These are phyloP conservation scores for Psix sp. DNA, from an alignment of 1,140 invertebrate species.

Conservation along the genomic window DNA sequence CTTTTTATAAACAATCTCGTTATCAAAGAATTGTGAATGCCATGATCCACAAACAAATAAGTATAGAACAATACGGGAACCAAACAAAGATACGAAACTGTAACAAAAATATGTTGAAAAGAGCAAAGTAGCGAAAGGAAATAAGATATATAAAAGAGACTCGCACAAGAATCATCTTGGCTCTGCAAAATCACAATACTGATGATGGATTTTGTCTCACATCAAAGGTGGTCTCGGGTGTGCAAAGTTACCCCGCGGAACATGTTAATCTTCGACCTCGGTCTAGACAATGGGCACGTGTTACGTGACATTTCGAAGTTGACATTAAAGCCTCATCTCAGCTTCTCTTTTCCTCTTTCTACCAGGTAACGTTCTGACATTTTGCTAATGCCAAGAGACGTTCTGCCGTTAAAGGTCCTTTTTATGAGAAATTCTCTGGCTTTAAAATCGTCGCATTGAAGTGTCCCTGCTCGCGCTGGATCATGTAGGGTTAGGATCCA, in stretches of 20 bases:
- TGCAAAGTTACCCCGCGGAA: slow-evolving; percentile 35
- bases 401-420: slow-evolving; percentile 65
- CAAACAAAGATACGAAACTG: slow-evolving; percentile 22
- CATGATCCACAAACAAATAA: slow-evolving; percentile 6
- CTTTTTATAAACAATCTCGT: too few relatives aligned
- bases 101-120: neutral
- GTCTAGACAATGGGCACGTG: slow-evolving; percentile 68
- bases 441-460: slow-evolving; percentile 60
- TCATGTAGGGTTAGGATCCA: slow-evolving; percentile 46
- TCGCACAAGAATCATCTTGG: neutral
- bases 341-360: too few relatives aligned
- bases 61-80: neutral
- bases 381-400: slow-evolving; percentile 70
- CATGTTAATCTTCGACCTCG: slow-evolving; percentile 52
- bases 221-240: slow-evolving; percentile 27
- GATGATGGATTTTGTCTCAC: slow-evolving; percentile 32
- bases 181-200: slow-evolving; percentile 27
- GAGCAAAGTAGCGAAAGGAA: neutral
- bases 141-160: slow-evolving; percentile 8
- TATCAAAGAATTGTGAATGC: slow-evolving; percentile 37
- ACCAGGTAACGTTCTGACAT: slow-evolving; percentile 65
- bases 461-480: slow-evolving; percentile 19
- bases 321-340: slow-evolving; percentile 68
- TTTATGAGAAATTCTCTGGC: slow-evolving; percentile 67
- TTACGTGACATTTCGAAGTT: slow-evolving; percentile 74